These are phyloP conservation scores for Rallus crepitans DNA, from an alignment of 2,797 vertebrate genomes.

Conservation along the genomic window DNA sequence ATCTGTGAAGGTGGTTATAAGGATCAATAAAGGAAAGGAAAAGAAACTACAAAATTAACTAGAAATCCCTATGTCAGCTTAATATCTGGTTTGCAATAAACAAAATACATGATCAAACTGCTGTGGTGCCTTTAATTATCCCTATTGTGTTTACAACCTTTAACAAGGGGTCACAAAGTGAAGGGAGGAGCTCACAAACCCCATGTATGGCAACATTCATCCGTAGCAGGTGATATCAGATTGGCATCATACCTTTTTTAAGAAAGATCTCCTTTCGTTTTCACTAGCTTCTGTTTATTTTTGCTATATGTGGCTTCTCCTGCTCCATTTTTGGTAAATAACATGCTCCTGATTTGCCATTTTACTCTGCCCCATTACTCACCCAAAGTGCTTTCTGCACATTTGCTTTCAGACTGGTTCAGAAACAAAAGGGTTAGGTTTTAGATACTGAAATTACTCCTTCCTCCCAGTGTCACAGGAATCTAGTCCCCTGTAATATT, in stretches of 20 bases:
- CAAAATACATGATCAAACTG: not conserved
- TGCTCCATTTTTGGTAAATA: slow-evolving; percentile 19
- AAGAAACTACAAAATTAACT: slow-evolving; percentile 13
- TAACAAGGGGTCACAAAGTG: not conserved
- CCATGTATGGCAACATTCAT: not conserved
- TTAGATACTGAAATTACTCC: slow-evolving; percentile 58
- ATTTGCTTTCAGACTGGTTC: not conserved
- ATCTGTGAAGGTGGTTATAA: not conserved
- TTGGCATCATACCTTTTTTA: not conserved
- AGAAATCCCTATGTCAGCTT: not conserved
- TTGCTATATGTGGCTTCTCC: not conserved
- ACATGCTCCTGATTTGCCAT: not conserved
- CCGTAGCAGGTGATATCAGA: slow-evolving; percentile 15
- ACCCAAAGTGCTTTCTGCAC: not conserved
- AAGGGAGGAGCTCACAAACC: not conserved
- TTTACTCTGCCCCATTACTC: not conserved
- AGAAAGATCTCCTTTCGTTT: slow-evolving; percentile 8
- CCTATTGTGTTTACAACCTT: not conserved
- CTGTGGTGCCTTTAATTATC: not conserved
- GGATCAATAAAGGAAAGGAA: not conserved
- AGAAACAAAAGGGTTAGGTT: slow-evolving; percentile 30
- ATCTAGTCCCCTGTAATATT: slow-evolving; percentile 52
- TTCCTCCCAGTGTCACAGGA: slow-evolving; percentile 37
- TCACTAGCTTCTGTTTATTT: slow-evolving; percentile 36
- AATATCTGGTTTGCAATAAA: not conserved